A percentile compares a stretch with the other conserved stretches of the same genome.
Conservation (phyloP, 2,113 vertebrate species). For the Laticauda laticaudata region DNA sequence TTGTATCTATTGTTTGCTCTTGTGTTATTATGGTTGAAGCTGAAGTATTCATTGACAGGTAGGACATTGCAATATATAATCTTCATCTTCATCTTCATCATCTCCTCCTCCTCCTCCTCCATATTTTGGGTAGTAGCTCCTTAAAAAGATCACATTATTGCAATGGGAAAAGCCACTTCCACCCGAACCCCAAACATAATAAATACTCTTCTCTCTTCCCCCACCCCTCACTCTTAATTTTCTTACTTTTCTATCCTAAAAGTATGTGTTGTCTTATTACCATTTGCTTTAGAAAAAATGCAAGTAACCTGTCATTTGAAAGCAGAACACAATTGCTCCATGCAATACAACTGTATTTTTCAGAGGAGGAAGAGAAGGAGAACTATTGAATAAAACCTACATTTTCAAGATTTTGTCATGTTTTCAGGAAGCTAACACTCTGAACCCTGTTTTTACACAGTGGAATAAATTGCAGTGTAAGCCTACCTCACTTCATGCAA, state of each 20-base stretch:
- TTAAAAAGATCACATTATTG: neutral
- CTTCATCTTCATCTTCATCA: neutral
- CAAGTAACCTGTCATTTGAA: neutral
- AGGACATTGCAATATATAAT: no score
- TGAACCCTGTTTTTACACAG: neutral
- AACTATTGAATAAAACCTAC: neutral
- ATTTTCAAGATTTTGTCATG: neutral
- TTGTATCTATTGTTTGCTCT: no score
- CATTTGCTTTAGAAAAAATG: neutral
- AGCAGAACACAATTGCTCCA: neutral
- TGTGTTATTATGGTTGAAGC: no score
- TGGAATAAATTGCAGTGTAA: neutral
- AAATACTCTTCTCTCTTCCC: neutral
- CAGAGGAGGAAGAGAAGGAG: neutral
- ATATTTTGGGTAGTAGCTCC: no score
- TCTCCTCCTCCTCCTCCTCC: no score
- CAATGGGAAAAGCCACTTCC: neutral
- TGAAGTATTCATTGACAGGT: no score
- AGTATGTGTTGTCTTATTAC: neutral
- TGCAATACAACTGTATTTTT: neutral
- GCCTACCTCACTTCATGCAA: neutral
- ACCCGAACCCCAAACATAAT: neutral
- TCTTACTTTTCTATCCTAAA: neutral
- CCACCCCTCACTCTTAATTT: neutral
- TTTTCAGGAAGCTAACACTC: neutral